These are phyloP conservation scores for Cydia strobilella DNA, from an alignment of 1,140 invertebrate species.

Conservation along the genomic window DNA sequence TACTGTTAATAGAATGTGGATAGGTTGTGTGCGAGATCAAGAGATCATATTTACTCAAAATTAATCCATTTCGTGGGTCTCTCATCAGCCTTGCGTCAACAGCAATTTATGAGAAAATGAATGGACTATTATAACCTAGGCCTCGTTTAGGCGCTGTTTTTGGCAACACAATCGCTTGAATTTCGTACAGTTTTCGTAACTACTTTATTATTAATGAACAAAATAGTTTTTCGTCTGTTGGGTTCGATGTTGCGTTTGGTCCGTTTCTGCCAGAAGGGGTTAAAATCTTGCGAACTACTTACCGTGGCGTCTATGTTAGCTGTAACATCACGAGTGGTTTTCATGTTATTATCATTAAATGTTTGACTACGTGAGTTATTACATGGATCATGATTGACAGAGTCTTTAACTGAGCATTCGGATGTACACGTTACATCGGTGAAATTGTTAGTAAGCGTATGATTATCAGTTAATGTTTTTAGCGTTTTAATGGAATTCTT, in stretches of 20 bases:
- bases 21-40: constrained; percentile 54
- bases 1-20: constrained; percentile 32
- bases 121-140: constrained; percentile 45
- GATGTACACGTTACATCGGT: constrained; percentile 53
- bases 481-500: constrained; percentile 78
- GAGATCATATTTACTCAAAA: constrained; percentile 65
- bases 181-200: constrained; percentile 55
- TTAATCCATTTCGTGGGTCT: constrained; percentile 48
- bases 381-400: constrained; percentile 42
- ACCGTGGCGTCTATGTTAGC: constrained; percentile 53
- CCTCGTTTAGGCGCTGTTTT: constrained; percentile 44
- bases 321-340: constrained; percentile 41
- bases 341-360: constrained; percentile 33
- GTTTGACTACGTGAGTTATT: constrained; percentile 41
- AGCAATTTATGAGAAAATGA: constrained; percentile 64
- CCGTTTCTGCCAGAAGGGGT: constrained; percentile 74
- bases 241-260: constrained; percentile 68
- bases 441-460: constrained; percentile 56
- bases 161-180: constrained; percentile 44
- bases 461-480: constrained; percentile 52
- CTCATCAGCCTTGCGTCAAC: constrained; percentile 61
- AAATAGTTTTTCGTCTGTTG: constrained; percentile 74
- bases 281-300: constrained; percentile 71
- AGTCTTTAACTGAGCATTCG: constrained; percentile 43
- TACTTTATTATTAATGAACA: constrained; percentile 75